phyloP scores from a whole-genome alignment of 2,888 invertebrate species.

The Stenotaenia linearis region DNA sequence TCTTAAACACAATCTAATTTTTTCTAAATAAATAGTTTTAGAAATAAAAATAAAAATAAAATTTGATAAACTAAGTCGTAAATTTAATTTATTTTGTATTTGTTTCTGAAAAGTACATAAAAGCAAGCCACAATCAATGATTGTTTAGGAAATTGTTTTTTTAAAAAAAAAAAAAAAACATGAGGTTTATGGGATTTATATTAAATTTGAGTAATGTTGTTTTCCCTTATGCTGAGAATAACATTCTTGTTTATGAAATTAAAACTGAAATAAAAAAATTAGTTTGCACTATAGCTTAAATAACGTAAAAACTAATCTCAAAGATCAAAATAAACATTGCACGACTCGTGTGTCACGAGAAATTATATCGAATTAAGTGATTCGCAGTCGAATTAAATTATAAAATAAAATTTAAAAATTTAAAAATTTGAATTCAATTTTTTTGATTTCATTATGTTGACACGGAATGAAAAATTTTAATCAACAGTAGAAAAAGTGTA shows the following conservation, averaged over 20 bases:
- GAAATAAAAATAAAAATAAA: too few species aligned
- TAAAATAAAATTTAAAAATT: background rate
- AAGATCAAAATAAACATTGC: background rate
- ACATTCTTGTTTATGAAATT: background rate
- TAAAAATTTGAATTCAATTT: background rate
- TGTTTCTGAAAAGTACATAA: background rate
- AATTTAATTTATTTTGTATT: background rate
- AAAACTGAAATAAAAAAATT: background rate
- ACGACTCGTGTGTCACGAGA: too few species aligned
- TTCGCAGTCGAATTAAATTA: too few species aligned
- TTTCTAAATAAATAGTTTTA: too few species aligned
- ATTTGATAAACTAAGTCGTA: background rate
- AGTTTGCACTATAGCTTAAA: background rate
- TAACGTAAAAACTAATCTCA: background rate
- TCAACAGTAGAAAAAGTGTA: conserved; percentile 10
- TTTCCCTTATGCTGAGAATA: background rate
- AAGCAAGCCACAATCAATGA: background rate
- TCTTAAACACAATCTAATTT: too few species aligned
- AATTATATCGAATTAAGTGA: background rate
- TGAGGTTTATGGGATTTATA: background rate
- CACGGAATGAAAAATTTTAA: conserved; percentile 23
- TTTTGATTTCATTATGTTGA: conserved; percentile 6
- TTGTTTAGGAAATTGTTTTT: background rate
- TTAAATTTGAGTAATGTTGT: background rate
- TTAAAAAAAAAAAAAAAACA: background rate